A percentile compares a stretch with the other conserved stretches of the same genome.
Conservation (phyloP, 2,797 vertebrate genomes). For the Pipistrellus pipistrellus region DNA sequence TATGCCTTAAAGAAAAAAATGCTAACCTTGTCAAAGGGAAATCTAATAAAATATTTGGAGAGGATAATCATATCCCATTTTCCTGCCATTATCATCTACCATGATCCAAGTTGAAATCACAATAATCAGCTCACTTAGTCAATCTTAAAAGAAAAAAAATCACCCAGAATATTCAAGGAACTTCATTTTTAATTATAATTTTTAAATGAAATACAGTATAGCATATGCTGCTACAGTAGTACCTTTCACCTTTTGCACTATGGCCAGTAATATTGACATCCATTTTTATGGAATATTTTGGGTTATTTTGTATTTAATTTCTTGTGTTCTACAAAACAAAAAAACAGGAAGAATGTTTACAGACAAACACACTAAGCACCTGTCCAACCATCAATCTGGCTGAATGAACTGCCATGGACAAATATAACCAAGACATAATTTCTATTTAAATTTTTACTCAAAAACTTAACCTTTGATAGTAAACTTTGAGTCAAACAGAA, state of each 20-base stretch:
- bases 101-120: conserved; percentile 31
- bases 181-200: conserved; percentile 60
- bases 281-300: conserved; percentile 78
- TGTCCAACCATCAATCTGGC: conserved; percentile 50
- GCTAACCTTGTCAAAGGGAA: conserved; percentile 84
- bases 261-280: conserved; percentile 79
- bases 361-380: conserved; percentile 73
- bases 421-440: conserved; percentile 59
- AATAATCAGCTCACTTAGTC: conserved; percentile 52
- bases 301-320: conserved; percentile 78
- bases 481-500: conserved; percentile 58
- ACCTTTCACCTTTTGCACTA: conserved; percentile 79
- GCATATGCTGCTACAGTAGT: conserved; percentile 67
- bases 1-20: conserved; percentile 85
- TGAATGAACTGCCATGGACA: conserved; percentile 69
- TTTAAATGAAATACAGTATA: background rate
- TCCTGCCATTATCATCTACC: conserved; percentile 55
- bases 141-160: conserved; percentile 24
- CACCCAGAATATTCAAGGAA: conserved; percentile 49
- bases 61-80: conserved; percentile 32
- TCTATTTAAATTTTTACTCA: conserved; percentile 49
- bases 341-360: conserved; percentile 80
- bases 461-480: conserved; percentile 65
- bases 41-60: conserved; percentile 70
- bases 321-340: conserved; percentile 82